Percentiles rank a stretch among this genome's conserved stretches.
phyloP scores from a whole-genome alignment of 2,113 vertebrate species.

The Neotoma lepida region DNA sequence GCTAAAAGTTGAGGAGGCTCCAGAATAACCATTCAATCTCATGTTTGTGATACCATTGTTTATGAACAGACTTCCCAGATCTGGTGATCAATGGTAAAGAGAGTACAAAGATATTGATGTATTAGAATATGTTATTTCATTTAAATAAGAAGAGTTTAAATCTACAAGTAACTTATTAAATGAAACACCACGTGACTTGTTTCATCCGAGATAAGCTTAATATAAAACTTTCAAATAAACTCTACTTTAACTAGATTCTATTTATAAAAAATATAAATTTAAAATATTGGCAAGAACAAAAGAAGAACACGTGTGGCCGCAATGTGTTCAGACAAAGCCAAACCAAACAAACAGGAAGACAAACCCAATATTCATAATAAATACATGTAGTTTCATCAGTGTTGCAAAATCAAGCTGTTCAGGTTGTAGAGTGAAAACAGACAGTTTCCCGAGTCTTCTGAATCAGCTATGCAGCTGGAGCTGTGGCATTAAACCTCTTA shows the following conservation, averaged over 20 bases:
- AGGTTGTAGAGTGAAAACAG: not conserved
- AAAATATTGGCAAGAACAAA: not conserved
- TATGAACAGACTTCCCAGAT: constrained; percentile 38
- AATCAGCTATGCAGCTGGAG: not conserved
- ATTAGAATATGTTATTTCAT: not conserved
- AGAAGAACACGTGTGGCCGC: not conserved
- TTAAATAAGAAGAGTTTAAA: not conserved
- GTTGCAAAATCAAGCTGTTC: not conserved
- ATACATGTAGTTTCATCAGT: not conserved
- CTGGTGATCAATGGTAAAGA: not conserved
- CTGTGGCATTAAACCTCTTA: not conserved
- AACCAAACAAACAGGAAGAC: not conserved
- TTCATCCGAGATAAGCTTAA: not conserved
- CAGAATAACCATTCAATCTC: constrained; percentile 50
- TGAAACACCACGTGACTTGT: constrained; percentile 10
- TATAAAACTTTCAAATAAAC: not conserved
- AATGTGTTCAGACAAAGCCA: not conserved
- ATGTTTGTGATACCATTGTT: not conserved
- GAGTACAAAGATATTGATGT: not conserved
- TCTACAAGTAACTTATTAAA: not conserved
- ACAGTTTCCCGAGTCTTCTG: not conserved
- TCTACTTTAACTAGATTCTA: not conserved
- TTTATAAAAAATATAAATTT: constrained; percentile 27
- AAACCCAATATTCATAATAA: not conserved
- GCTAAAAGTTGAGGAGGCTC: constrained; percentile 31